Percentiles rank a stretch among this genome's conserved stretches.
Evolutionary conservation across 1,140 invertebrate genomes (phyloP).

Genomic region (Lordiphosa clarofinis): DNA sequence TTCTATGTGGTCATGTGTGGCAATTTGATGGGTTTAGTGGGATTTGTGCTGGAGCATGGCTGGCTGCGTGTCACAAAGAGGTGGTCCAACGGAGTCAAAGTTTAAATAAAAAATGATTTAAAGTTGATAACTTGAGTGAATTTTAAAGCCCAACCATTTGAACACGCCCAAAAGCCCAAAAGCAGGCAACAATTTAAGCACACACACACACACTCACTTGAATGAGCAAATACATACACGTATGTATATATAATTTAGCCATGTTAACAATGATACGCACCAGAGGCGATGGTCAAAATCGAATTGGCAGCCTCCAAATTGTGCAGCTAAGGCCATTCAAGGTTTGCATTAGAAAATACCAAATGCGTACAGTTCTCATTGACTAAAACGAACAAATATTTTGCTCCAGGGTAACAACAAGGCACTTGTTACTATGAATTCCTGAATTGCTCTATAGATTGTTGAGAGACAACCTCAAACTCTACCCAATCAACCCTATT

Average conservation of each 20-base stretch:
- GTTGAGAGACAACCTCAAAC: no score
- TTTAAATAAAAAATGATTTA: no score
- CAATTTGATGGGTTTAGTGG: conserved; percentile 36
- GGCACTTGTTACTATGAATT: no score
- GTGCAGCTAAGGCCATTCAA: conserved; percentile 38
- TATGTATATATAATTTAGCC: conserved; percentile 47
- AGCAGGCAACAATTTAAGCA: conserved; percentile 33
- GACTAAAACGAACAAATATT: background rate
- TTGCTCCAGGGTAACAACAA: no score
- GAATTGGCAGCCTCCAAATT: conserved; percentile 47
- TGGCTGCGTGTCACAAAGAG: background rate
- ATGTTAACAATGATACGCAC: conserved; percentile 55
- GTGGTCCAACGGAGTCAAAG: no score
- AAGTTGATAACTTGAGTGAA: no score
- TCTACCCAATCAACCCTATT: no score
- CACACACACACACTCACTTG: conserved; percentile 8
- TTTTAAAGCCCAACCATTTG: background rate
- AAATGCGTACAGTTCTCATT: conserved; percentile 2
- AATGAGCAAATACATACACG: conserved; percentile 1
- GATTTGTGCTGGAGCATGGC: conserved; percentile 44
- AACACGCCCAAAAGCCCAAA: conserved; percentile 11
- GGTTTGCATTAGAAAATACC: conserved; percentile 37
- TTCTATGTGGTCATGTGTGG: conserved; percentile 68
- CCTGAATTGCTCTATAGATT: no score
- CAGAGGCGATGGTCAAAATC: conserved; percentile 39